phyloP scores from a whole-genome alignment of 2,797 vertebrate species.

The Paedocypris micromegethes region DNA sequence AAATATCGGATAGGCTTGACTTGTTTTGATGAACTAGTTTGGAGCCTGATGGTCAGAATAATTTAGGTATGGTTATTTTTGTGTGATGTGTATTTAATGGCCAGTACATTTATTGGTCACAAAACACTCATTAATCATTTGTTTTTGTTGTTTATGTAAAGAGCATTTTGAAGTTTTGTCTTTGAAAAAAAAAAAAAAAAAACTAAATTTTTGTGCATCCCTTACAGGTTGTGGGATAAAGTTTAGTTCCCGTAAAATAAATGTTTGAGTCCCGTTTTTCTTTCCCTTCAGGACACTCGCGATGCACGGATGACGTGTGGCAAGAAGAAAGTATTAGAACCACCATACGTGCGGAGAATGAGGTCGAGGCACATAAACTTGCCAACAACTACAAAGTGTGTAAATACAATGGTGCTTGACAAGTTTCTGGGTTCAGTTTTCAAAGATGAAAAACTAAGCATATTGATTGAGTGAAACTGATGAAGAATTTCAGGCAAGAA shows the following conservation, averaged over 20 bases:
- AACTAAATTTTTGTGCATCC: no score
- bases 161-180: no score
- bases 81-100: no score
- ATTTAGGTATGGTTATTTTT: no score
- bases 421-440: neutral
- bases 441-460: neutral
- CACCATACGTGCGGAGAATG: conserved; percentile 74
- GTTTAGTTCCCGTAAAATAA: no score
- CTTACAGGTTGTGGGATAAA: no score
- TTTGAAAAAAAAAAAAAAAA: no score
- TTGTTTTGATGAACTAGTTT: no score
- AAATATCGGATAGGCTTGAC: neutral
- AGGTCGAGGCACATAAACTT: conserved; percentile 78
- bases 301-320: conserved; percentile 67
- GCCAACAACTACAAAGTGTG: conserved; percentile 82
- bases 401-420: neutral
- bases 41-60: no score
- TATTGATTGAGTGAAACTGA: neutral
- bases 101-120: no score
- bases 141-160: no score
- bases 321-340: conserved; percentile 72
- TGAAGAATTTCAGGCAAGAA: conserved; percentile 69
- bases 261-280: neutral
- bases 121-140: no score
- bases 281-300: conserved; percentile 43